phyloP scores from a whole-genome alignment of 2,797 vertebrate species.

The Cyprinella venusta region DNA sequence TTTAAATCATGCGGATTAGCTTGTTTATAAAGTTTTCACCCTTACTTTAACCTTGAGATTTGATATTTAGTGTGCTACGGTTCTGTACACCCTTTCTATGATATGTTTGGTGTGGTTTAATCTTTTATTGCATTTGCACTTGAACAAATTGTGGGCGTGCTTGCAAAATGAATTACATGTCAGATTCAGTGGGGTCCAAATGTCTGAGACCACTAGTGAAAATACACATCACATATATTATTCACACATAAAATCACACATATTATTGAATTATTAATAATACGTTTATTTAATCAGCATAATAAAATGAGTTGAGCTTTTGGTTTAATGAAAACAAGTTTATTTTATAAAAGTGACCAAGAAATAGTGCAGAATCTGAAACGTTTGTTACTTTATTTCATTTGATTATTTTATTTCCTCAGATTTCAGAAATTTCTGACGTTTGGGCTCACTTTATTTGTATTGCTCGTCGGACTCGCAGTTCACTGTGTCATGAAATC shows the following conservation, averaged over 20 bases:
- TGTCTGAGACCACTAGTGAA: not conserved
- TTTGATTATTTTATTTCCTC: not conserved
- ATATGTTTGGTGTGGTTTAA: not conserved
- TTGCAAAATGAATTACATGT: not conserved
- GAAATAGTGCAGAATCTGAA: not conserved
- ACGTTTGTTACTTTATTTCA: not conserved
- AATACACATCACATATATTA: not conserved
- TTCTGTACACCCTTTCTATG: not conserved
- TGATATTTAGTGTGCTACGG: not conserved
- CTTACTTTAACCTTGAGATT: conserved; percentile 9
- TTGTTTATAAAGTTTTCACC: conserved; percentile 12
- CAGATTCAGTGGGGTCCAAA: not conserved
- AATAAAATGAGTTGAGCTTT: not conserved
- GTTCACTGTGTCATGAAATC: not conserved
- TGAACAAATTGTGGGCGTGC: not conserved
- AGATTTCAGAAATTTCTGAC: too few species aligned
- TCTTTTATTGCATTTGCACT: not conserved
- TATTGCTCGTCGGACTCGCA: not conserved
- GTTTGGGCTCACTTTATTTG: not conserved
- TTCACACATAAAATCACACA: not conserved
- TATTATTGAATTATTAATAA: not conserved
- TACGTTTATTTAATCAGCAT: not conserved
- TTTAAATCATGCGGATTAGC: conserved; percentile 15
- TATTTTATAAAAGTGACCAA: not conserved
- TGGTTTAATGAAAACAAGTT: not conserved